phyloP scores from a whole-genome alignment of 2,888 invertebrate species.

The Geotrupes spiniger region DNA sequence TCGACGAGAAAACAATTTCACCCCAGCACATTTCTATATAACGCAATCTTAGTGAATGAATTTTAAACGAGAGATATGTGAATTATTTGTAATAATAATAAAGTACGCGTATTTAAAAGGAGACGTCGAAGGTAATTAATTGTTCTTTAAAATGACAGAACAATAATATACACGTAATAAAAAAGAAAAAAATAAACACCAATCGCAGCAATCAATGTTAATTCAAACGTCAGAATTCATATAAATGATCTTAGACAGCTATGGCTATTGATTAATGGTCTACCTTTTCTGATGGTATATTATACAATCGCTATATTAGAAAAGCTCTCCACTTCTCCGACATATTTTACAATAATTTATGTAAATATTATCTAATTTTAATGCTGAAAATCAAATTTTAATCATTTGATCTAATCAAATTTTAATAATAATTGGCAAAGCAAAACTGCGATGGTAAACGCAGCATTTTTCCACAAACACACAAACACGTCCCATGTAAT shows the following conservation, averaged over 20 bases:
- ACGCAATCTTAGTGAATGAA: too few relatives aligned
- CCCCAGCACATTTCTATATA: too few relatives aligned
- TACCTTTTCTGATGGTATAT: constrained; percentile 30
- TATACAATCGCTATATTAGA: constrained; percentile 14
- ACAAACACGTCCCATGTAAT: too few relatives aligned
- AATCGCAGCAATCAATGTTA: constrained; percentile 48
- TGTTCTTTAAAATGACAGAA: constrained; percentile 28
- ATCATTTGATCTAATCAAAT: too few relatives aligned
- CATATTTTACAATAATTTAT: too few relatives aligned
- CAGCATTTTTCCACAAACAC: too few relatives aligned
- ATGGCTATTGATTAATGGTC: constrained; percentile 45
- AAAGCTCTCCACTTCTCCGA: too few relatives aligned
- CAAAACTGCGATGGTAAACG: too few relatives aligned
- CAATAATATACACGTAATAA: constrained; percentile 34
- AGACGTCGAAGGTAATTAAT: constrained; percentile 19
- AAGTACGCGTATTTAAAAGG: not conserved
- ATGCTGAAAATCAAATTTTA: too few relatives aligned
- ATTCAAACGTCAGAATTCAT: constrained; percentile 51
- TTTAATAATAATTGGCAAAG: too few relatives aligned
- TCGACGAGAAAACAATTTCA: too few relatives aligned
- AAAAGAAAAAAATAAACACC: constrained; percentile 40
- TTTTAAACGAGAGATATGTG: not conserved
- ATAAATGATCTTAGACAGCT: constrained; percentile 50
- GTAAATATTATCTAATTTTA: too few relatives aligned
- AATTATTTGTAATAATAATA: not conserved